These are phyloP conservation scores for Dendroctonus ponderosae DNA, from an alignment of 1,140 invertebrate genomes.

Conservation along the genomic window DNA sequence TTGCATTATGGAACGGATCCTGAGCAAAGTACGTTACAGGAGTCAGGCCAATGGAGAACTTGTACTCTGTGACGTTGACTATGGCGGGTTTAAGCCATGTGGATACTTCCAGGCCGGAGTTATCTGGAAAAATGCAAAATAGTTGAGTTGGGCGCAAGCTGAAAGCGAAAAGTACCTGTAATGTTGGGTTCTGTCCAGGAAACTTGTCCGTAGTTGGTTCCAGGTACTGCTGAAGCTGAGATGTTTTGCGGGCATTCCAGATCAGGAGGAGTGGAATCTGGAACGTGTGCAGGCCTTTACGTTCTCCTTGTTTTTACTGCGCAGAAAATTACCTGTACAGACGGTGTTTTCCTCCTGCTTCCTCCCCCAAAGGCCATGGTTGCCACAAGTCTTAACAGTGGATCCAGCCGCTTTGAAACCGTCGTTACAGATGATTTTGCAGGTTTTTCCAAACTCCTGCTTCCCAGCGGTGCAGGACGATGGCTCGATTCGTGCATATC, in stretches of 20 bases:
- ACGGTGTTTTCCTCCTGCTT: conserved; percentile 49
- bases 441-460: conserved; percentile 56
- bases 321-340: conserved; percentile 53
- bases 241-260: conserved; percentile 58
- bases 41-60: conserved; percentile 55
- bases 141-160: not conserved
- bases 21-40: conserved; percentile 56
- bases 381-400: conserved; percentile 46
- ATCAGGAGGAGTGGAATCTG: conserved; percentile 57
- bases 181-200: conserved; percentile 53
- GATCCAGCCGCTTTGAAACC: conserved; percentile 61
- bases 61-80: conserved; percentile 44
- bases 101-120: conserved; percentile 51
- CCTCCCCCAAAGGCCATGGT: conserved; percentile 55
- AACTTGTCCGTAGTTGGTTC: conserved; percentile 58
- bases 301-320: not conserved
- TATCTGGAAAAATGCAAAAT: conserved; percentile 48
- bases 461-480: conserved; percentile 54
- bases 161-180: conserved; percentile 42
- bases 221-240: conserved; percentile 46
- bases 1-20: conserved; percentile 57
- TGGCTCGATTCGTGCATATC: conserved; percentile 55
- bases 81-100: conserved; percentile 56
- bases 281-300: conserved; percentile 7
- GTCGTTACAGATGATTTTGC: conserved; percentile 56